These are phyloP conservation scores for Caretta caretta DNA, from an alignment of 2,113 vertebrate species.

Conservation along the genomic window DNA sequence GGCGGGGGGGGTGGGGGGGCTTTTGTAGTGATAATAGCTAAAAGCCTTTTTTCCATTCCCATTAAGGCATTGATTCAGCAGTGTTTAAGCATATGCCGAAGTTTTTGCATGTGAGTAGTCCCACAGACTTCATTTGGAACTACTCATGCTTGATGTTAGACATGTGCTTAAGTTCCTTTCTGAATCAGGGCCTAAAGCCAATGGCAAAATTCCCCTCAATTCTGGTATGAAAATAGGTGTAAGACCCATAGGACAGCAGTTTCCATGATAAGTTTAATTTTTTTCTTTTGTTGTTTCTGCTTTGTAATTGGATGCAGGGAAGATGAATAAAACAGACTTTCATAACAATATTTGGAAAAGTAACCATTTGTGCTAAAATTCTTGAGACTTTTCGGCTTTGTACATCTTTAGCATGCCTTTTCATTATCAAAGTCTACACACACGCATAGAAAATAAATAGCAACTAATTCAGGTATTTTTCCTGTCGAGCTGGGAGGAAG, in stretches of 20 bases:
- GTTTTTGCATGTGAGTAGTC: conserved; percentile 17
- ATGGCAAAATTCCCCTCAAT: not conserved
- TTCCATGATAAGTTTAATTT: not conserved
- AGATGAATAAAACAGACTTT: not conserved
- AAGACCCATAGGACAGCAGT: not conserved
- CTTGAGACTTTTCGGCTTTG: not conserved
- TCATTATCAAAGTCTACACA: not conserved
- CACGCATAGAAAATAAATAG: not conserved
- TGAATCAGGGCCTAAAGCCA: not conserved
- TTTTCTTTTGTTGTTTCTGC: not conserved
- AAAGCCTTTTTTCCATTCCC: conserved; percentile 6
- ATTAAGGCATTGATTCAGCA: conserved; percentile 46
- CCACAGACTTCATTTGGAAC: not conserved
- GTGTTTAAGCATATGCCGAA: conserved; percentile 23
- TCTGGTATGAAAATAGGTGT: not conserved
- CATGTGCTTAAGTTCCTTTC: not conserved
- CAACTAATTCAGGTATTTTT: not conserved
- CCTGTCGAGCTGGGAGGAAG: not conserved
- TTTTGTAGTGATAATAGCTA: not conserved
- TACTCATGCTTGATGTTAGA: not conserved
- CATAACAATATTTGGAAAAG: not conserved
- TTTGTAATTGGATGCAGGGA: not conserved
- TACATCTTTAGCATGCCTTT: not conserved
- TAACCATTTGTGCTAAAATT: not conserved
- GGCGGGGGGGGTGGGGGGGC: no score